Conservation (phyloP, 2,113 vertebrate species). For the Protobothrops mucrosquamatus region DNA sequence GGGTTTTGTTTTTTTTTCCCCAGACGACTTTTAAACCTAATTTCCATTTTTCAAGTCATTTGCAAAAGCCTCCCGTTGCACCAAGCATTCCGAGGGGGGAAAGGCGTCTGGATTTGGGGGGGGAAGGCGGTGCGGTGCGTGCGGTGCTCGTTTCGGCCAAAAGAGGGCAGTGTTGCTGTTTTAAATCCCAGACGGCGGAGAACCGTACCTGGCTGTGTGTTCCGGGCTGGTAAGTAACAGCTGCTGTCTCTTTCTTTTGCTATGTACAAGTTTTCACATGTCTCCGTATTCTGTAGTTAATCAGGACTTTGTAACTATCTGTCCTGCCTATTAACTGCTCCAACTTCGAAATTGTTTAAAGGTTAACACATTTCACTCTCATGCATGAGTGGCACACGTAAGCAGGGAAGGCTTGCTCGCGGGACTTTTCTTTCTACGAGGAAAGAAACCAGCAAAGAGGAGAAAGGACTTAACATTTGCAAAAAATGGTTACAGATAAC, state of each 20-base stretch:
- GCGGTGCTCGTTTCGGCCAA: conserved; percentile 75
- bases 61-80: conserved; percentile 37
- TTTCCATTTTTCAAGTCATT: conserved; percentile 21
- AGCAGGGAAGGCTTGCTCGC: conserved; percentile 21
- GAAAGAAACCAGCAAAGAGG: conserved; percentile 24
- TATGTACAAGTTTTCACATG: conserved; percentile 65
- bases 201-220: conserved; percentile 7
- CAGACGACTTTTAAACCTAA: neutral
- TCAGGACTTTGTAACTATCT: conserved; percentile 71
- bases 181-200: conserved; percentile 70
- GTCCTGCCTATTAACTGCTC: conserved; percentile 67
- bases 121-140: conserved; percentile 49
- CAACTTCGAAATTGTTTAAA: conserved; percentile 73
- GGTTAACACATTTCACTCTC: conserved; percentile 68
- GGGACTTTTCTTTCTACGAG: conserved; percentile 42
- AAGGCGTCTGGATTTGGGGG: conserved; percentile 45
- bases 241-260: conserved; percentile 55
- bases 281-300: conserved; percentile 66
- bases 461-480: conserved; percentile 35
- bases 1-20: neutral
- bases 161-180: conserved; percentile 97
- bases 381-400: conserved; percentile 57
- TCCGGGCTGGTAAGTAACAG: conserved; percentile 54
- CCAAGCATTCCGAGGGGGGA: conserved; percentile 9
- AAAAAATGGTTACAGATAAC: conserved; percentile 34